These are phyloP conservation scores for Poeciliopsis turrubarensis DNA, from an alignment of 2,113 vertebrate species.

Conservation along the genomic window DNA sequence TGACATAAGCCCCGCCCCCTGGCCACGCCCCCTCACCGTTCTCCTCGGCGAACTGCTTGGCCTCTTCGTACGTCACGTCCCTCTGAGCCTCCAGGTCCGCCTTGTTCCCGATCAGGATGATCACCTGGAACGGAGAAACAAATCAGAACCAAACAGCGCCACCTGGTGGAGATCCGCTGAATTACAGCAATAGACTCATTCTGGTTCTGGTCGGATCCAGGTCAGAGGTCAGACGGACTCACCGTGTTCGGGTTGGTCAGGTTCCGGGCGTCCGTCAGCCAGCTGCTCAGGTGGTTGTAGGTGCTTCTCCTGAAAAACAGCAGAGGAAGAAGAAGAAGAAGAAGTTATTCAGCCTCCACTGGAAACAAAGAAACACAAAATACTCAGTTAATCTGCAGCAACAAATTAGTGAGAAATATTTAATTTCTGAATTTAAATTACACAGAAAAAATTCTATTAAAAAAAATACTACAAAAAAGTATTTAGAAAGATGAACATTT, in stretches of 20 bases:
- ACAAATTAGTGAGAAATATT: too few species aligned
- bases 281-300: constrained; percentile 98
- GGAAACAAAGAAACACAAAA: neutral
- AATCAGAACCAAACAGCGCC: too few species aligned
- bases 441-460: too few species aligned
- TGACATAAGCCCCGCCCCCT: too few species aligned
- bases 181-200: too few species aligned
- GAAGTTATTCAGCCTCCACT: neutral
- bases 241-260: constrained; percentile 99
- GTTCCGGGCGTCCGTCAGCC: constrained; percentile 97
- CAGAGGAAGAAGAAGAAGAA: neutral
- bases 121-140: constrained; percentile 81
- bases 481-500: too few species aligned
- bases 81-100: constrained; percentile 97
- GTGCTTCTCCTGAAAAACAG: constrained; percentile 90
- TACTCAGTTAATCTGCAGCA: neutral
- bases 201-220: too few species aligned
- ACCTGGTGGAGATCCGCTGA: too few species aligned
- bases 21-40: constrained; percentile 82
- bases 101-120: constrained; percentile 99
- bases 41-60: constrained; percentile 98
- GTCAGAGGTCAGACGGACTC: constrained; percentile 62
- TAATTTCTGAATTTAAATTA: too few species aligned
- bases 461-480: too few species aligned
- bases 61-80: constrained; percentile 98